Conservation (phyloP, 1,140 invertebrate genomes). For the Ceratina calcarata region DNA sequence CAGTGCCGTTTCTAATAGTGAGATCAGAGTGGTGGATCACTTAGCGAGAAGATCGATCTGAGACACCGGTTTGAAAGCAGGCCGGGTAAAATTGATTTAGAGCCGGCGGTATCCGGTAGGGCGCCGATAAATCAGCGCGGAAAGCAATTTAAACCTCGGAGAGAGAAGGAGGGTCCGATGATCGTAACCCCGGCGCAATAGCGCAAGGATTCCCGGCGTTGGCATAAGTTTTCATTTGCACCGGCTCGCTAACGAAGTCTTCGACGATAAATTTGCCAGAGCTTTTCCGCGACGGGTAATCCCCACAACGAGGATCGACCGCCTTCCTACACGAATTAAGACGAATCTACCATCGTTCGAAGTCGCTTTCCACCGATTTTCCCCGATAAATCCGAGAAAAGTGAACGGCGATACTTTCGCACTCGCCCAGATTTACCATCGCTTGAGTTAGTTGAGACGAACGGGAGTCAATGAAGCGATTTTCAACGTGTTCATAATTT, state of each 20-base stretch:
- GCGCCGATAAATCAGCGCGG: slow-evolving; percentile 35
- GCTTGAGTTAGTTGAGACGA: slow-evolving; percentile 7
- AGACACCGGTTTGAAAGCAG: slow-evolving; percentile 3
- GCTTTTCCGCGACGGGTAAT: slow-evolving; percentile 60
- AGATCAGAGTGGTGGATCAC: neutral
- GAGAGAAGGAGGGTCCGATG: slow-evolving; percentile 16
- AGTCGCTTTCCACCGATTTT: neutral
- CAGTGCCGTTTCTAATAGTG: too few relatives aligned
- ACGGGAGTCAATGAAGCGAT: neutral
- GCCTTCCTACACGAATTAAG: slow-evolving; percentile 59
- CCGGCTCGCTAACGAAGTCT: slow-evolving; percentile 53
- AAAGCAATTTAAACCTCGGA: slow-evolving; percentile 44
- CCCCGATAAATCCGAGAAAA: slow-evolving; percentile 31
- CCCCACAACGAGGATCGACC: slow-evolving; percentile 51
- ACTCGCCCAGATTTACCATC: slow-evolving; percentile 4
- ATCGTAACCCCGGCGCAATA: slow-evolving; percentile 41
- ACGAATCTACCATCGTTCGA: slow-evolving; percentile 45
- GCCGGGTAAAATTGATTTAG: slow-evolving; percentile 39
- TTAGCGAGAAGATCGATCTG: neutral
- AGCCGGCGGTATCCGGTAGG: neutral
- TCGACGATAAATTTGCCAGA: slow-evolving; percentile 60
- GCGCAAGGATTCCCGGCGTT: slow-evolving; percentile 25
- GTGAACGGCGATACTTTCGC: neutral
- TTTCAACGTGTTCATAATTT: too few relatives aligned
- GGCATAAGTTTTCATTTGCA: slow-evolving; percentile 65